These are phyloP conservation scores for Rallus crepitans DNA, from an alignment of 2,797 vertebrate genomes.

Conservation along the genomic window DNA sequence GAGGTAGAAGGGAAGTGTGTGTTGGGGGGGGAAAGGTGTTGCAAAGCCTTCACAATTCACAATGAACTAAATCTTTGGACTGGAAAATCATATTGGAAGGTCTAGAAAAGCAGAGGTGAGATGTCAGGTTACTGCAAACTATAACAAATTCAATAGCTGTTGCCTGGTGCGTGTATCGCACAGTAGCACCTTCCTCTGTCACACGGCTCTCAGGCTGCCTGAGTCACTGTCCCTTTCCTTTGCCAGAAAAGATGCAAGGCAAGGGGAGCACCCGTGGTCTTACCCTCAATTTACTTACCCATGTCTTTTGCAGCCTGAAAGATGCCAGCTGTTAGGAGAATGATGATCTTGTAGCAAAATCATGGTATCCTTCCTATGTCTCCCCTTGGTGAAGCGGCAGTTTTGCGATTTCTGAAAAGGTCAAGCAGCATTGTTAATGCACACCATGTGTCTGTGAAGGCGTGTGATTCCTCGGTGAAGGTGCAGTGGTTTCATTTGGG, in stretches of 20 bases:
- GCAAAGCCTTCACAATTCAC: neutral
- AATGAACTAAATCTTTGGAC: neutral
- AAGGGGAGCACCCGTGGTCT: neutral
- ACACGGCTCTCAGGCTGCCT: fast-evolving
- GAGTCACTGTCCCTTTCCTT: neutral
- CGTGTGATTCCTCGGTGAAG: neutral
- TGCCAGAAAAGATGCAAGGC: neutral
- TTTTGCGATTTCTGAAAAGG: conserved; percentile 22
- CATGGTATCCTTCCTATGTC: neutral
- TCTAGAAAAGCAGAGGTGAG: neutral
- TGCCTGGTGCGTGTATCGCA: fast-evolving
- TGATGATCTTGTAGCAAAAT: neutral
- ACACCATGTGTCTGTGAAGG: neutral
- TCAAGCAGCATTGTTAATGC: neutral
- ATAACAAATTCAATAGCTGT: neutral
- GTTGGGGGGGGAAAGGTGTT: neutral
- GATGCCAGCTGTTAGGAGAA: neutral
- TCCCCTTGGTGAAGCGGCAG: neutral
- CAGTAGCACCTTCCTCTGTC: neutral
- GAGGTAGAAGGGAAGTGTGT: neutral
- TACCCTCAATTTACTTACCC: neutral
- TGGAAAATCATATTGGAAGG: neutral
- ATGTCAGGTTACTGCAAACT: neutral
- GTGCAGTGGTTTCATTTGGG: neutral
- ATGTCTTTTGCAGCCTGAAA: neutral